Evolutionary conservation across 2,113 vertebrate species (phyloP).

Genomic region (Marcusenius ussheri): DNA sequence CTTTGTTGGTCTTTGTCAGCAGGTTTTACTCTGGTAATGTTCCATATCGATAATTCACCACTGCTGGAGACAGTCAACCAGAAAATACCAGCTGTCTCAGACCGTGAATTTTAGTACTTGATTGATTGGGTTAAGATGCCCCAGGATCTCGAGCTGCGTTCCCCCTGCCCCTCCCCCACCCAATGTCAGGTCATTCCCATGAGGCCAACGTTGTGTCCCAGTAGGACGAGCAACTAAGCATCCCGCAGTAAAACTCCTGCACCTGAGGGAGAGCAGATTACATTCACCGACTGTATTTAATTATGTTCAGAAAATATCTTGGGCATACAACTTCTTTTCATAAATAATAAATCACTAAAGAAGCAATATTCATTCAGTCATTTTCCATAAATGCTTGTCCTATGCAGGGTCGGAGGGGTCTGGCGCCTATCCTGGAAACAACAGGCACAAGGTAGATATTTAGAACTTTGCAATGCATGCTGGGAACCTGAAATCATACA

Average conservation of each 20-base stretch:
- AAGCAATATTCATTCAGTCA: background rate
- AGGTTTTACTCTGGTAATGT: background rate
- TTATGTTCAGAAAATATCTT: background rate
- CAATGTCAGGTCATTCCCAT: background rate
- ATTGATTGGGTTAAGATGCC: background rate
- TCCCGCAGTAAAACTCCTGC: background rate
- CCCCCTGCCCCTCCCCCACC: background rate
- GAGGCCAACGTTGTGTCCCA: background rate
- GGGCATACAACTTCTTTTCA: background rate
- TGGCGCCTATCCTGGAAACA: background rate
- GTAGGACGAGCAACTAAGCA: background rate
- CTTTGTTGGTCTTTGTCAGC: background rate
- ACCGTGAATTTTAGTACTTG: background rate
- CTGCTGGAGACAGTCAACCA: background rate
- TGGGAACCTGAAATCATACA: background rate
- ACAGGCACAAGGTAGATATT: background rate
- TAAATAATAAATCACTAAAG: slow-evolving; percentile 7
- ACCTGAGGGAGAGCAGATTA: background rate
- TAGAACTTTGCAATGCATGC: background rate
- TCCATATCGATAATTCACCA: background rate
- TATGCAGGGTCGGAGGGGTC: background rate
- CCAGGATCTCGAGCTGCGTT: background rate
- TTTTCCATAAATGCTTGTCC: background rate
- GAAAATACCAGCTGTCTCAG: background rate
- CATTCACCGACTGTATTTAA: background rate